Base-by-base conservation (phyloP, 2,113 vertebrate species). In the Eudyptes chrysolophus region DNA sequence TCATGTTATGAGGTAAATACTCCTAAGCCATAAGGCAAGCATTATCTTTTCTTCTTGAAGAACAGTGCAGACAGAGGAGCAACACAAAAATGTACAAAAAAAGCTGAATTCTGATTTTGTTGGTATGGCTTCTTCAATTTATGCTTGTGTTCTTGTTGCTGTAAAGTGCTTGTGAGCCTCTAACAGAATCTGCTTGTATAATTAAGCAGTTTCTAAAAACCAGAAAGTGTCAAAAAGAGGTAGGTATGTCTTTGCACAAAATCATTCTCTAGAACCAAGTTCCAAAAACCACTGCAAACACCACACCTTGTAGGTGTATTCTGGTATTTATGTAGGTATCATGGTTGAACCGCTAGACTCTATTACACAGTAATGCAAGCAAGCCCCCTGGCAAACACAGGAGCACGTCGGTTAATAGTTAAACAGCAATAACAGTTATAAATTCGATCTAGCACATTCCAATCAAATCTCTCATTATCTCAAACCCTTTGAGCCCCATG, bases 21-120 rank as follows among this genome's bases (percentile, higher is more conserved):
- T 68, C 32, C 20, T 58, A 69, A 58, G 3, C 5, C 29, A 15
- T 36, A 78, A 64, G 10, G 7, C 9, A 46, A 57, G 6, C 2
- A 4, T 40, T 57, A 16, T 18, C 13, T 71, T 51, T 70, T n/a
- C 3, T 57, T 55, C 27, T 70, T 62, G 27, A 78, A 69, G 42
- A 46, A 3, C 13, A 64, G 5, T 0, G 0, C 11, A 36, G 40
- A 58, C 7, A 70, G 65, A 48, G 15, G 14, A 75, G 18, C 17
- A 62, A 40, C 8, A 51, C 34, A 16, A 57, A 85, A 7, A 14
- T 13, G 13, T 15, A 76, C 4, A 8, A 65, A 70, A 75, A 83
- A 60, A 34, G 4, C 2, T 40, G 4, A 58, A 68, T 62, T 77
- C 10, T 60, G 21, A 42, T 81, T 54, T 80, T 77, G 6, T 89